phyloP scores from a whole-genome alignment of 2,113 vertebrate species.

The Lamprotornis superbus region DNA sequence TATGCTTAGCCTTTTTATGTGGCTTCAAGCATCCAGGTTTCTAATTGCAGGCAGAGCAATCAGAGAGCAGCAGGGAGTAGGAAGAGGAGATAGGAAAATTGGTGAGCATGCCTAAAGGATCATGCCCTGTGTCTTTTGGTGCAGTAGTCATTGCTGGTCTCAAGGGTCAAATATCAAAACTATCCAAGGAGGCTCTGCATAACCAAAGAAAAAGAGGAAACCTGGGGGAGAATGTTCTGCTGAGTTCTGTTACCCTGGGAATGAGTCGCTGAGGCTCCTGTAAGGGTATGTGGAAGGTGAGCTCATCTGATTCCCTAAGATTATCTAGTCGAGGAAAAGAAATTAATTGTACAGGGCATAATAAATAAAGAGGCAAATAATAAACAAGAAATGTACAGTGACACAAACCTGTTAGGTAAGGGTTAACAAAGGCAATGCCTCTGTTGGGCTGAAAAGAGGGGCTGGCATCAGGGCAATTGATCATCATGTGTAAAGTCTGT shows the following conservation, averaged over 20 bases:
- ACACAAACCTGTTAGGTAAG: not conserved
- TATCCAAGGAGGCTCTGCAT: not conserved
- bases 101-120: not conserved
- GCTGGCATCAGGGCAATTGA: not conserved
- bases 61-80: fast-evolving
- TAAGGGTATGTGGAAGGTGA: not conserved
- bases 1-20: not conserved
- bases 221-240: not conserved
- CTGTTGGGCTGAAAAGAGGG: fast-evolving
- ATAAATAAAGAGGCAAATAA: not conserved
- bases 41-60: not conserved
- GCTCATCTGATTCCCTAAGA: not conserved
- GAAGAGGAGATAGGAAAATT: not conserved
- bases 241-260: not conserved
- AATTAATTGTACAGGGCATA: not conserved
- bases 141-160: not conserved
- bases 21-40: not conserved
- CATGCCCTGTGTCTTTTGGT: not conserved
- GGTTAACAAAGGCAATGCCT: not conserved
- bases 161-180: not conserved
- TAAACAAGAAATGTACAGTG: not conserved
- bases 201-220: not conserved
- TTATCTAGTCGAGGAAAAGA: not conserved
- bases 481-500: not conserved
- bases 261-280: not conserved